These are phyloP conservation scores for Rhyzopertha dominica DNA, from an alignment of 1,140 invertebrate genomes.

Conservation along the genomic window DNA sequence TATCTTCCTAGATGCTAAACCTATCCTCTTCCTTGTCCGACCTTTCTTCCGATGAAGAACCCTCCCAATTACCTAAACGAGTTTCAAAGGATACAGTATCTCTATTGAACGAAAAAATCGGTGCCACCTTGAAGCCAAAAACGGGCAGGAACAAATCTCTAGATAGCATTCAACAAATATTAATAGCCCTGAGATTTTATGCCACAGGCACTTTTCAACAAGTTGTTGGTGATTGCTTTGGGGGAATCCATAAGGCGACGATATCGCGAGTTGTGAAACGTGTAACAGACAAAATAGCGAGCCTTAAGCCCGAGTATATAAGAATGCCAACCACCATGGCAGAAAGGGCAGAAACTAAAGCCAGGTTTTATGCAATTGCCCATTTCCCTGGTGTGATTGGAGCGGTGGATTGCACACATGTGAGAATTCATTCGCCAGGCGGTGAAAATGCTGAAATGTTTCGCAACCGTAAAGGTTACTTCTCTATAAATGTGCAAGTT, in stretches of 20 bases:
- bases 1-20: too few relatives aligned
- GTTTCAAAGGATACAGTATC: too few relatives aligned
- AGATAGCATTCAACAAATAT: too few relatives aligned
- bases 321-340: conserved; percentile 27
- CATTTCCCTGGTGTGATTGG: conserved; percentile 37
- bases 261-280: too few relatives aligned
- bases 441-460: conserved; percentile 38
- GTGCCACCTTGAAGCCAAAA: too few relatives aligned
- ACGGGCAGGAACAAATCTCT: too few relatives aligned
- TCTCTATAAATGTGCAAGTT: conserved; percentile 43
- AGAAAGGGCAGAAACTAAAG: conserved; percentile 21
- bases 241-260: conserved; percentile 12
- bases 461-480: conserved; percentile 41
- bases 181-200: conserved; percentile 10
- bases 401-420: conserved; percentile 38
- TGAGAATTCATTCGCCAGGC: conserved; percentile 22
- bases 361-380: conserved; percentile 28
- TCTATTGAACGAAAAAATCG: too few relatives aligned
- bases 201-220: conserved; percentile 13
- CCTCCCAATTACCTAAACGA: too few relatives aligned
- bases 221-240: conserved; percentile 14
- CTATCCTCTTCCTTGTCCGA: too few relatives aligned
- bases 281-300: too few relatives aligned
- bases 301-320: conserved; percentile 24
- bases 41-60: too few relatives aligned